phyloP scores from a whole-genome alignment of 1,140 invertebrate genomes.

The Euwallacea fornicatus region DNA sequence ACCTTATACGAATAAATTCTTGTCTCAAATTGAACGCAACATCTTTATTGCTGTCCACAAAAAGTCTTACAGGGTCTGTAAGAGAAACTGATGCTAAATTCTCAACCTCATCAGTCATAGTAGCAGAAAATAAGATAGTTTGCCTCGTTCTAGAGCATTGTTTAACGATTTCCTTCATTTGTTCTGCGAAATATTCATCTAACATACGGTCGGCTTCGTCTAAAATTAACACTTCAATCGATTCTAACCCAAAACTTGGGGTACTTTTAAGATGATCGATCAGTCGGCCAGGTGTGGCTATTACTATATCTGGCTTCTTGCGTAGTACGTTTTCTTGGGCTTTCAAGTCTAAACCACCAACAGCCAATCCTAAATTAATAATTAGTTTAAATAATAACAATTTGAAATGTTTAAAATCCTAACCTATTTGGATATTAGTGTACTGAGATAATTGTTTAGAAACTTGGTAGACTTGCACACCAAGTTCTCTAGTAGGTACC shows the following conservation, averaged over 20 bases:
- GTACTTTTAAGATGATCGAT: constrained; percentile 98
- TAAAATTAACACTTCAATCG: constrained; percentile 91
- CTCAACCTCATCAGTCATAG: constrained; percentile 94
- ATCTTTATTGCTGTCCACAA: constrained; percentile 94
- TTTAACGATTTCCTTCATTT: constrained; percentile 95
- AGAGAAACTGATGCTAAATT: constrained; percentile 84
- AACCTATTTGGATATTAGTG: constrained; percentile 71
- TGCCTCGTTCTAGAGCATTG: constrained; percentile 92
- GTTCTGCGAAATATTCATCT: constrained; percentile 97
- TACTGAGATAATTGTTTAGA: constrained; percentile 87
- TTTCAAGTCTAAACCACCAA: constrained; percentile 94
- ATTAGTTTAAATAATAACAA: neutral
- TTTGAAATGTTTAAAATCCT: neutral
- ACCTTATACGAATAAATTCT: constrained; percentile 82
- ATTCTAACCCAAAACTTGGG: constrained; percentile 85
- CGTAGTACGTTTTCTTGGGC: constrained; percentile 86
- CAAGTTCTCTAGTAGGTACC: constrained; percentile 95
- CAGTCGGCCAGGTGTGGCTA: constrained; percentile 95
- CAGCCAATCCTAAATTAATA: constrained; percentile 65
- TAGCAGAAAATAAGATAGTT: constrained; percentile 97
- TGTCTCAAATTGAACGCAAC: constrained; percentile 94
- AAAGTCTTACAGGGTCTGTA: constrained; percentile 88
- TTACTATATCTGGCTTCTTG: constrained; percentile 93
- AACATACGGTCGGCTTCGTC: constrained; percentile 97
- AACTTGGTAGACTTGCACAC: constrained; percentile 91